Conservation (phyloP, 92 coral and sea anemone genomes). For the Epizoanthus illoricatus region DNA sequence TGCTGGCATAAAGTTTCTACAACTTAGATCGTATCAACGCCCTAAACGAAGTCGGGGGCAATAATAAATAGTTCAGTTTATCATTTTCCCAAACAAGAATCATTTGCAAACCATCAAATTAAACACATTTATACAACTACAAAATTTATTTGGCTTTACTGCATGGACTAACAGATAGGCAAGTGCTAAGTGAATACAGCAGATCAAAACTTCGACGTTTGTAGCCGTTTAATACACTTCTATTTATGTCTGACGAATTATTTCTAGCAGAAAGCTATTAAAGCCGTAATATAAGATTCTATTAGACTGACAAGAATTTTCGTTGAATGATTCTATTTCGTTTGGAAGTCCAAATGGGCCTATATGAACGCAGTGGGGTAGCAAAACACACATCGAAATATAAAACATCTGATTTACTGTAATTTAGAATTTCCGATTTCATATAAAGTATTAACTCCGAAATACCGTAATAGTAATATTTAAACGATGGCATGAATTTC, state of each 20-base stretch:
- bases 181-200: neutral
- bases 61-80: neutral
- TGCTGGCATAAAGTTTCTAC: neutral
- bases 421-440: neutral
- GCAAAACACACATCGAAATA: too few relatives aligned
- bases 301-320: too few relatives aligned
- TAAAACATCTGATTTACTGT: too few relatives aligned
- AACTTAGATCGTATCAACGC: neutral
- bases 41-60: neutral
- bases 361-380: too few relatives aligned
- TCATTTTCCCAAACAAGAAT: neutral
- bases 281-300: too few relatives aligned
- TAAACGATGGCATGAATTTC: neutral
- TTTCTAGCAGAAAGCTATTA: too few relatives aligned
- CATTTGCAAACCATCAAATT: neutral
- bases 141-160: constrained; percentile 7
- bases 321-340: too few relatives aligned
- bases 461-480: neutral
- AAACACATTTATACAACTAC: neutral
- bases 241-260: too few relatives aligned
- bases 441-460: neutral
- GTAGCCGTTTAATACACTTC: neutral
- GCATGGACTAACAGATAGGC: neutral
- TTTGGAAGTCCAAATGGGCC: too few relatives aligned
- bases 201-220: neutral